phyloP scores from a whole-genome alignment of 2,113 vertebrate species.

The Aegithalos caudatus region DNA sequence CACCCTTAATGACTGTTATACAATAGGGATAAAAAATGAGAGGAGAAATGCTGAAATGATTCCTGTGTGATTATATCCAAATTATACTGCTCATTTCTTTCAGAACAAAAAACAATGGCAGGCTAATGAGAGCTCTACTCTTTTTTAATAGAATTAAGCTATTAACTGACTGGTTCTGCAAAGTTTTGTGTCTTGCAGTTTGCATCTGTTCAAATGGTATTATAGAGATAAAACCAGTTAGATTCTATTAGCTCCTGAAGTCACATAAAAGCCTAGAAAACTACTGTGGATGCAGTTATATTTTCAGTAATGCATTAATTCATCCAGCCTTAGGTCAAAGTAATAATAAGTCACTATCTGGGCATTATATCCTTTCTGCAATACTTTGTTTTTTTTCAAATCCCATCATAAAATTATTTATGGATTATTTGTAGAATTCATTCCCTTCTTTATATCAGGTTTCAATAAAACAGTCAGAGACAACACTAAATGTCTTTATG shows the following conservation, averaged over 20 bases:
- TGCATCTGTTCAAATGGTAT: neutral
- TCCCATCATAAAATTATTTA: neutral
- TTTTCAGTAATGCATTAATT: conserved; percentile 19
- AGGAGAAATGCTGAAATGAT: conserved; percentile 6
- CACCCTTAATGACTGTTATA: neutral
- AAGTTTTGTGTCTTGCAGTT: neutral
- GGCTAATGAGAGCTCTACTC: neutral
- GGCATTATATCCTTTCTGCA: neutral
- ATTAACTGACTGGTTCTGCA: neutral
- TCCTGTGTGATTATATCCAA: conserved; percentile 17
- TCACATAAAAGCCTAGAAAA: neutral
- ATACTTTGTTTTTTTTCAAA: neutral
- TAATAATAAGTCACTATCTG: neutral
- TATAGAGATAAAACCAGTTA: neutral
- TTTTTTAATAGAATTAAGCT: conserved; percentile 12
- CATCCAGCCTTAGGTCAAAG: neutral
- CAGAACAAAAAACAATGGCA: conserved; percentile 3
- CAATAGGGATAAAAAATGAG: neutral
- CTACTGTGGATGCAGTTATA: neutral
- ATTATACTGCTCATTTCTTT: neutral
- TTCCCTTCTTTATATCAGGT: neutral
- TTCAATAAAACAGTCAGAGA: conserved; percentile 1
- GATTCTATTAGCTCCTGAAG: conserved; percentile 3
- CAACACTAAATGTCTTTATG: neutral
- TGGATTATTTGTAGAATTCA: conserved; percentile 11